These are phyloP conservation scores for Papio anubis DNA, from an alignment of 2,113 vertebrate genomes.

Conservation along the genomic window DNA sequence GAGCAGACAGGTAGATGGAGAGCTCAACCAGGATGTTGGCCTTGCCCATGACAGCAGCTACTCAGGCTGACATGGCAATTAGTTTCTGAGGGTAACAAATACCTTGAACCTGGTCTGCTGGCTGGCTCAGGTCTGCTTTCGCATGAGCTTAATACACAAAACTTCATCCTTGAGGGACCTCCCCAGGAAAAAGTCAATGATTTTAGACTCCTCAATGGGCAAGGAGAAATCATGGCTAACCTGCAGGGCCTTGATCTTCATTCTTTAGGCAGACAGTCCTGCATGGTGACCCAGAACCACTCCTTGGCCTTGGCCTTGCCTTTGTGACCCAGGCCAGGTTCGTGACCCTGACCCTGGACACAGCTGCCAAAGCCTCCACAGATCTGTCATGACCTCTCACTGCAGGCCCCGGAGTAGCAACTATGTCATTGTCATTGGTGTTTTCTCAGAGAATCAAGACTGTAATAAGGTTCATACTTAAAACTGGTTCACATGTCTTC, in stretches of 20 bases:
- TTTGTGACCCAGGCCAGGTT: accelerated
- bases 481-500: not conserved
- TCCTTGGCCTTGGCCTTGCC: not conserved
- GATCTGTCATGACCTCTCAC: not conserved
- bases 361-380: not conserved
- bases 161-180: not conserved
- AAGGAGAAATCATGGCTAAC: not conserved
- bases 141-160: not conserved
- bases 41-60: not conserved
- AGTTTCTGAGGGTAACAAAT: not conserved
- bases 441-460: not conserved
- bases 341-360: not conserved
- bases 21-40: not conserved
- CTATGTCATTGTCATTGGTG: not conserved
- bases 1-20: accelerated
- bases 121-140: not conserved
- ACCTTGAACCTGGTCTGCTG: not conserved
- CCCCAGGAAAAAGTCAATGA: not conserved
- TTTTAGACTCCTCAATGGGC: not conserved
- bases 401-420: not conserved
- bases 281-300: not conserved
- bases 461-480: not conserved
- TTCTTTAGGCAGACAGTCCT: not conserved
- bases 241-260: not conserved
- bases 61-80: too few relatives aligned